Conservation (phyloP, 1,140 invertebrate genomes). For the Pseudomyrmex flavicornis region DNA sequence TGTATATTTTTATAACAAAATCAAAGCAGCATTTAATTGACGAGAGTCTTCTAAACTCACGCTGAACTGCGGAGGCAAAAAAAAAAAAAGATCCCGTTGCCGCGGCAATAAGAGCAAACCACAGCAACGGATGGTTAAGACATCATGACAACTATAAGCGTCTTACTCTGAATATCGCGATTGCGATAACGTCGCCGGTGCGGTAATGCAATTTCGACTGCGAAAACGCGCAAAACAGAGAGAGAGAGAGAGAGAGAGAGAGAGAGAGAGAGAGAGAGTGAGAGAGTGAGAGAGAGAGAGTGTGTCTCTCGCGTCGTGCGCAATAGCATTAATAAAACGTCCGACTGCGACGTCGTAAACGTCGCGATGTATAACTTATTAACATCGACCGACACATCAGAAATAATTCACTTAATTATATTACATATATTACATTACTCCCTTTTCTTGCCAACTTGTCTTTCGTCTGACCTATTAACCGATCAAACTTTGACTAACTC, state of each 20-base stretch:
- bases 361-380: conserved; percentile 29
- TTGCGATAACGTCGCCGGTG: conserved; percentile 38
- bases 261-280: neutral
- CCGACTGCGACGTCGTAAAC: conserved; percentile 11
- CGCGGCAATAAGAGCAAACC: conserved; percentile 14
- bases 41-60: too few relatives aligned
- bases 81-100: conserved; percentile 13
- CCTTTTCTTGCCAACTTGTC: neutral
- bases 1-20: too few relatives aligned
- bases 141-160: conserved; percentile 30
- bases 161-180: conserved; percentile 37
- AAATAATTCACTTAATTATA: neutral
- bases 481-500: neutral
- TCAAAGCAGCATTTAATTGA: too few relatives aligned
- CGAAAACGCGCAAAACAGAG: conserved; percentile 4
- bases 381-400: neutral
- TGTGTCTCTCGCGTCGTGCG: neutral
- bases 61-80: neutral
- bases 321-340: conserved; percentile 30
- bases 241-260: neutral
- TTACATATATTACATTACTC: neutral
- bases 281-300: too few relatives aligned
- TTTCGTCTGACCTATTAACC: neutral
- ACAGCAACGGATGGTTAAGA: conserved; percentile 29
- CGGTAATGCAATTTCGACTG: conserved; percentile 45